phyloP scores from a whole-genome alignment of 1,140 invertebrate genomes.

The Xylocopa sonorina region DNA sequence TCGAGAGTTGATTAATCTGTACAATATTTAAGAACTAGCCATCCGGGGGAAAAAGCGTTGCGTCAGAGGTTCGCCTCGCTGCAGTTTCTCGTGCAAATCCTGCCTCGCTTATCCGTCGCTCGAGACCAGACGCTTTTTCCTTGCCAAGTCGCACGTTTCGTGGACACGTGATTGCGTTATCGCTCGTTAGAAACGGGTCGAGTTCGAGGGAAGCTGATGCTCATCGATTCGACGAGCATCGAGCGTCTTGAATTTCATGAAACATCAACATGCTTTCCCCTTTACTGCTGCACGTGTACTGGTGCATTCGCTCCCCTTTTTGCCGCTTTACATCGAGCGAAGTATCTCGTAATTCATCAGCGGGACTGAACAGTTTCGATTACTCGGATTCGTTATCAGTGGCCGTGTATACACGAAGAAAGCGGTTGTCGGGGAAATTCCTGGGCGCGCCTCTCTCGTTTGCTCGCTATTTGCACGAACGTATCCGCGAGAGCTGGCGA shows the following conservation, averaged over 20 bases:
- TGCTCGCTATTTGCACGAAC: constrained; percentile 9
- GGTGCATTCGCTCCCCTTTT: neutral
- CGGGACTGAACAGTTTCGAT: neutral
- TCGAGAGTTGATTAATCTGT: constrained; percentile 73
- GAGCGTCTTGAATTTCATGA: too few species aligned
- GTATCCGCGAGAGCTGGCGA: constrained; percentile 18
- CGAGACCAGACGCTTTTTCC: constrained; percentile 1
- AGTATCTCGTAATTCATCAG: neutral
- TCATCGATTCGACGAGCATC: neutral
- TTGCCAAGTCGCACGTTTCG: neutral
- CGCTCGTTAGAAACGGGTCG: neutral
- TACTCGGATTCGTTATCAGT: neutral
- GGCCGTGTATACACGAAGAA: neutral
- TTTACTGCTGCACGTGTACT: too few species aligned
- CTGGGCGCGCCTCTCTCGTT: neutral
- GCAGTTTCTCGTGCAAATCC: constrained; percentile 41
- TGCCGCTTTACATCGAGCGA: neutral
- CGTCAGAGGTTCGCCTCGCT: constrained; percentile 31
- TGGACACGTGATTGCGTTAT: neutral
- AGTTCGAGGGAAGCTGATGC: neutral
- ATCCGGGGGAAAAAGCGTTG: constrained; percentile 51
- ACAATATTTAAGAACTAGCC: constrained; percentile 72
- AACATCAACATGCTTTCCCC: too few species aligned
- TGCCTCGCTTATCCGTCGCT: constrained; percentile 56
- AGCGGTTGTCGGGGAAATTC: constrained; percentile 17